A percentile compares a stretch with the other conserved stretches of the same genome.
These are phyloP conservation scores for Temnothorax rugatulus DNA, from an alignment of 2,888 invertebrate genomes.

Conservation along the genomic window DNA sequence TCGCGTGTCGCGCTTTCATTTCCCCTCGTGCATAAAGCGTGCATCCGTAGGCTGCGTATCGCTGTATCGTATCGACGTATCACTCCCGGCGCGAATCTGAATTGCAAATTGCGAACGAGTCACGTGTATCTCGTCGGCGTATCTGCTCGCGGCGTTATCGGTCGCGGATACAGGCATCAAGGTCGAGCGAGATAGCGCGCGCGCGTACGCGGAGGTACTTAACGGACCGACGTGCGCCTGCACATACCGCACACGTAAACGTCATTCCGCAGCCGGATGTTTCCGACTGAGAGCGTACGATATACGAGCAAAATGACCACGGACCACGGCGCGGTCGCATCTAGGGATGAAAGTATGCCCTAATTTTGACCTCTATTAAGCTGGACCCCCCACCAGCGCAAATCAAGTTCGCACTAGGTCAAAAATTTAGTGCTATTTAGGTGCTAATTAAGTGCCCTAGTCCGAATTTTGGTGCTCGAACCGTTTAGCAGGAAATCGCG, in stretches of 20 bases:
- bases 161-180: slow-evolving; percentile 57
- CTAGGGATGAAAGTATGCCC: neutral
- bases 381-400: too few relatives aligned
- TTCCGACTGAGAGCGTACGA: slow-evolving; percentile 47
- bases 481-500: too few relatives aligned
- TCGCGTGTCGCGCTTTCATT: neutral
- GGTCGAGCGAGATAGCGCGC: slow-evolving; percentile 66
- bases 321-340: slow-evolving; percentile 31
- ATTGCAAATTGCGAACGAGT: slow-evolving; percentile 74
- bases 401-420: too few relatives aligned
- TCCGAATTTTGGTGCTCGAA: too few relatives aligned
- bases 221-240: slow-evolving; percentile 62
- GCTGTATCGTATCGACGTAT: slow-evolving; percentile 65
- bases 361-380: too few relatives aligned
- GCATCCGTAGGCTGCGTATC: neutral
- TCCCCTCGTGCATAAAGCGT: neutral
- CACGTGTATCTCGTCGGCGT: slow-evolving; percentile 67
- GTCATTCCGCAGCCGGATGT: slow-evolving; percentile 65
- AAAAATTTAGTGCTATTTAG: too few relatives aligned
- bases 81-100: slow-evolving; percentile 68
- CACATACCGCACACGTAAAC: slow-evolving; percentile 31
- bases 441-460: too few relatives aligned
- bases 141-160: slow-evolving; percentile 71
- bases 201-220: slow-evolving; percentile 63
- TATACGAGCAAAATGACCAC: slow-evolving; percentile 33